These are phyloP conservation scores for Aporrectodea caliginosa DNA, from an alignment of 1,140 invertebrate species.

Conservation along the genomic window DNA sequence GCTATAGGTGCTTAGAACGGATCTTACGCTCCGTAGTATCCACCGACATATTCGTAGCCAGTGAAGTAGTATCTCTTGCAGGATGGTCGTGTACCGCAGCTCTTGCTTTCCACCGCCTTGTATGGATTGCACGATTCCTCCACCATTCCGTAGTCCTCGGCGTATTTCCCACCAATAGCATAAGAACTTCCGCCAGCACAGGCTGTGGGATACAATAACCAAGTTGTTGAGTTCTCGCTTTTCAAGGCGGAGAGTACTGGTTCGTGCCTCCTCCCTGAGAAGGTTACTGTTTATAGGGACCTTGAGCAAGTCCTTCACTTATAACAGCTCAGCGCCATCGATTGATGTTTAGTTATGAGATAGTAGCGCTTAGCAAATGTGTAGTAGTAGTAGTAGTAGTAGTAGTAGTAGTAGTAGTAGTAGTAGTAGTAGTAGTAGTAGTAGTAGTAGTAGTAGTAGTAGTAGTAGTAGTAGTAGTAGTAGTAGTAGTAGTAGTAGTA, in stretches of 20 bases:
- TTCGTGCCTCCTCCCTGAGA: too few species aligned
- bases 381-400: neutral
- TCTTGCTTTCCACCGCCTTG: conserved; percentile 47
- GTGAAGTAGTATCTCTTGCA: conserved; percentile 56
- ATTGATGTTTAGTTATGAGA: too few species aligned
- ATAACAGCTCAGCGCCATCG: too few species aligned
- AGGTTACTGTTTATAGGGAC: too few species aligned
- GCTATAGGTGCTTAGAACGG: too few species aligned
- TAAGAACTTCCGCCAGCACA: conserved; percentile 61
- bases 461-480: neutral
- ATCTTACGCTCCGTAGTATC: conserved; percentile 56
- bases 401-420: neutral
- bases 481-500: neutral
- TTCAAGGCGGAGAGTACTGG: too few species aligned
- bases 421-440: neutral
- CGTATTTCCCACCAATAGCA: conserved; percentile 59
- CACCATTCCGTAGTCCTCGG: conserved; percentile 60
- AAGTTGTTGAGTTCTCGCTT: too few species aligned
- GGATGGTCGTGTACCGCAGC: conserved; percentile 39
- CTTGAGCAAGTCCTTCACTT: too few species aligned
- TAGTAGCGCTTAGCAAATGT: too few species aligned
- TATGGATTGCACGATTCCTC: conserved; percentile 59
- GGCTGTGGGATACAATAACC: conserved; percentile 43
- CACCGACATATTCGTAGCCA: conserved; percentile 58
- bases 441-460: neutral